Conservation (phyloP, 1,140 invertebrate species). For the Neotoxoptera formosana region DNA sequence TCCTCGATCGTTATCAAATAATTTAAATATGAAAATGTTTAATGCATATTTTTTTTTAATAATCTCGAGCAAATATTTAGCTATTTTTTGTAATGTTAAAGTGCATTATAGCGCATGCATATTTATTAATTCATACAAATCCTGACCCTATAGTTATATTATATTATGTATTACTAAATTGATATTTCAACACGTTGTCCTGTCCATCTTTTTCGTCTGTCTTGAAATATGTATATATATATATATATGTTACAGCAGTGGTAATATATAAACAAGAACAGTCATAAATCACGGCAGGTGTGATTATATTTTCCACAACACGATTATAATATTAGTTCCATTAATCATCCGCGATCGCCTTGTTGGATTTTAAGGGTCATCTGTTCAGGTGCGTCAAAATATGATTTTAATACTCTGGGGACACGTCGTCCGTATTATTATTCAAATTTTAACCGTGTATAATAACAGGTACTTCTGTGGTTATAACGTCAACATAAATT, state of each 20-base stretch:
- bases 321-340: background rate
- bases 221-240: too few species aligned
- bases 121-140: too few species aligned
- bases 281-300: background rate
- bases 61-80: too few species aligned
- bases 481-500: background rate
- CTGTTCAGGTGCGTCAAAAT: background rate
- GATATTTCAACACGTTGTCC: background rate
- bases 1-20: too few species aligned
- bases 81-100: too few species aligned
- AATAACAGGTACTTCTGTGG: background rate
- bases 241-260: background rate
- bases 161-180: too few species aligned
- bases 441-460: background rate
- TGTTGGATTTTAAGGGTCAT: background rate
- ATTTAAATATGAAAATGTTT: too few species aligned
- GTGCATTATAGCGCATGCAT: too few species aligned
- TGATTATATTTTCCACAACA: background rate
- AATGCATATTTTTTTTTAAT: too few species aligned
- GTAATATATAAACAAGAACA: background rate
- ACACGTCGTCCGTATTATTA: background rate
- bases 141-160: too few species aligned
- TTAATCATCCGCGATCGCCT: background rate
- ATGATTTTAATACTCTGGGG: background rate
- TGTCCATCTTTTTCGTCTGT: background rate